Percentiles rank a stretch among this genome's conserved stretches.
Conservation (phyloP, 2,888 invertebrate species). For the Mesorhabditis belari region DNA sequence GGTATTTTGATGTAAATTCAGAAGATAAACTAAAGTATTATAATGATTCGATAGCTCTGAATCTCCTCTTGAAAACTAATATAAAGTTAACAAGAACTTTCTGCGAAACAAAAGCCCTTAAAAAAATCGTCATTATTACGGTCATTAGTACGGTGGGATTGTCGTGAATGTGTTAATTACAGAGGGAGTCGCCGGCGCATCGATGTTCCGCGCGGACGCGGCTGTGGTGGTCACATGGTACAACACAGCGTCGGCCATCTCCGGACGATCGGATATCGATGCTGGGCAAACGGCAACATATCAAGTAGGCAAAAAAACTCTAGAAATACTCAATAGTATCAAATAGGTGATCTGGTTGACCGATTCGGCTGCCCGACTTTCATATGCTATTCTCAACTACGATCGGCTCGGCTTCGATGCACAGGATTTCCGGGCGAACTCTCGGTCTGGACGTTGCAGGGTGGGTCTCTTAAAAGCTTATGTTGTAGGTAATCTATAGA, state of each 20-base stretch:
- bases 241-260: constrained; percentile 68
- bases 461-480: constrained; percentile 5
- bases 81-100: too few species aligned
- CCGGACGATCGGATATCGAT: constrained; percentile 49
- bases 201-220: constrained; percentile 82
- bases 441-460: constrained; percentile 44
- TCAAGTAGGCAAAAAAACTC: constrained; percentile 64
- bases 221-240: constrained; percentile 88
- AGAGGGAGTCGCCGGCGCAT: constrained; percentile 78
- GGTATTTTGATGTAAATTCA: too few species aligned
- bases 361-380: constrained; percentile 84
- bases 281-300: constrained; percentile 78
- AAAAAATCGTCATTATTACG: too few species aligned
- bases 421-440: constrained; percentile 48
- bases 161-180: constrained; percentile 57
- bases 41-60: too few species aligned
- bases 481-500: not conserved
- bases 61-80: too few species aligned
- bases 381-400: constrained; percentile 92
- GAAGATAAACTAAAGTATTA: too few species aligned
- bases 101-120: too few species aligned
- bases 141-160: not conserved
- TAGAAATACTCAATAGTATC: not conserved
- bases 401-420: constrained; percentile 83
- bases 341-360: constrained; percentile 59